Conservation (phyloP, 2,113 vertebrate genomes). For the Picathartes gymnocephalus region DNA sequence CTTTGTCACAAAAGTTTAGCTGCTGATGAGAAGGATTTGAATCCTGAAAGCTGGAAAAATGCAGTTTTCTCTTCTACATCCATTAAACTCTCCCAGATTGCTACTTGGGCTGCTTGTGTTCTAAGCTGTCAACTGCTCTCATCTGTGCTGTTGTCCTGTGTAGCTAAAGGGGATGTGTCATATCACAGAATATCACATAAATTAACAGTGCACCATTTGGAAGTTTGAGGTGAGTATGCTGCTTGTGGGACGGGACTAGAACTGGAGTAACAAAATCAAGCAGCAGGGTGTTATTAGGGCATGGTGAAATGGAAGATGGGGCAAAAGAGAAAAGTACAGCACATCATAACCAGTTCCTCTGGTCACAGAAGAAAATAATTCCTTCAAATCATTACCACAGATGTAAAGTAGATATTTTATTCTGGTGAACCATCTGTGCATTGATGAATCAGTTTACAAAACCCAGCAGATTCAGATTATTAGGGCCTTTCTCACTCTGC, state of each 20-base stretch:
- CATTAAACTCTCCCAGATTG: neutral
- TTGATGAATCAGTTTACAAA: neutral
- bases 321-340: neutral
- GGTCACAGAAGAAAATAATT: neutral
- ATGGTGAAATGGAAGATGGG: neutral
- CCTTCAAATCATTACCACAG: neutral
- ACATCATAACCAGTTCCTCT: neutral
- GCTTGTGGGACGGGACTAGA: neutral
- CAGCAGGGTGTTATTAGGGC: neutral
- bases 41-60: neutral
- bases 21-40: neutral
- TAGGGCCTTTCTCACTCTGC: neutral
- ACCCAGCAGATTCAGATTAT: neutral
- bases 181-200: neutral
- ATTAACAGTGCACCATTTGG: neutral
- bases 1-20: constrained; percentile 49
- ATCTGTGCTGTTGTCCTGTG: neutral
- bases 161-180: neutral
- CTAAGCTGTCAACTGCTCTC: neutral
- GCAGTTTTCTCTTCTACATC: neutral
- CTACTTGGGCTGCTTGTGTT: neutral
- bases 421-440: neutral
- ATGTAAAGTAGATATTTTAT: neutral
- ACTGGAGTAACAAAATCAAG: neutral
- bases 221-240: neutral